Evolutionary conservation across 2,888 invertebrate genomes (phyloP).

Genomic region (Zaprionus obscuricornis): DNA sequence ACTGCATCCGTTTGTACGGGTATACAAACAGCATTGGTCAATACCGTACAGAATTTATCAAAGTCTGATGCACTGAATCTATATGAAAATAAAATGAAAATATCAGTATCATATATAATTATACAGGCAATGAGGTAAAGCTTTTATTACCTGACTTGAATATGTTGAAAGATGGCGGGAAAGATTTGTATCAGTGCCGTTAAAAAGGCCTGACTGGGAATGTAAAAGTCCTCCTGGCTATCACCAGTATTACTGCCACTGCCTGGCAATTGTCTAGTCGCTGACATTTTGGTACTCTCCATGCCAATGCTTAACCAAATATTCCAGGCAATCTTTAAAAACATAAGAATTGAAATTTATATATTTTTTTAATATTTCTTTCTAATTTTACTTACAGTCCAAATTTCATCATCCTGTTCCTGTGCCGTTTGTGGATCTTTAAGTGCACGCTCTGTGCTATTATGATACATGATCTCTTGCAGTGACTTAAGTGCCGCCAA

Average conservation of each 20-base stretch:
- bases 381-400: slow-evolving; percentile 86
- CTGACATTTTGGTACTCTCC: slow-evolving; percentile 87
- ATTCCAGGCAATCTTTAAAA: slow-evolving; percentile 87
- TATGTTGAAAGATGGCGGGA: slow-evolving; percentile 96
- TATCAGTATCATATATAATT: background rate
- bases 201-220: slow-evolving; percentile 96
- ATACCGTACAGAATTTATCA: slow-evolving; percentile 89
- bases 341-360: background rate
- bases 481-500: slow-evolving; percentile 98
- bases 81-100: background rate
- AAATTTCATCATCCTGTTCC: slow-evolving; percentile 86
- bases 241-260: slow-evolving; percentile 59
- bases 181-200: slow-evolving; percentile 98
- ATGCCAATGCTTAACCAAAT: slow-evolving; percentile 95
- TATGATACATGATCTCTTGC: slow-evolving; percentile 95
- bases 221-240: slow-evolving; percentile 87
- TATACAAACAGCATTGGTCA: slow-evolving; percentile 90
- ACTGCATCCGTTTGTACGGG: slow-evolving; percentile 92
- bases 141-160: slow-evolving; percentile 89
- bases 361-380: background rate
- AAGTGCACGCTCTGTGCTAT: slow-evolving; percentile 77
- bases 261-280: slow-evolving; percentile 43
- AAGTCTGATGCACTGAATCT: slow-evolving; percentile 87
- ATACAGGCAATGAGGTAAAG: too few relatives aligned
- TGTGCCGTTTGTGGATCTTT: slow-evolving; percentile 77